Evolutionary conservation across 1,140 invertebrate species (phyloP).

Genomic region (Leptopilina clavipes): DNA sequence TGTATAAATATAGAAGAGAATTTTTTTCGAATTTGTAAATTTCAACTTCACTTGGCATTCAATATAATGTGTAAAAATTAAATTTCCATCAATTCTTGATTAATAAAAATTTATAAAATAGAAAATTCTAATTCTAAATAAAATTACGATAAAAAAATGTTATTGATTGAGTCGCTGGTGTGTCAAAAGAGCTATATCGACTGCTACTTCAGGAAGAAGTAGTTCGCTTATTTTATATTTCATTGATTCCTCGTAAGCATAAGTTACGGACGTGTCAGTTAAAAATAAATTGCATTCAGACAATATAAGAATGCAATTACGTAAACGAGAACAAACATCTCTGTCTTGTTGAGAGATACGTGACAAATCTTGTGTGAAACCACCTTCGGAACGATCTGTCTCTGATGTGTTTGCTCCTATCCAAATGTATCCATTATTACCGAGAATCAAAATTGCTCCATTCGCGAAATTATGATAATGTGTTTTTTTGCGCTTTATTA

Average conservation of each 20-base stretch:
- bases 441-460: slow-evolving; percentile 93
- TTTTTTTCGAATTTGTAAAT: too few species aligned
- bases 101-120: background rate
- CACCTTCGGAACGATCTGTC: slow-evolving; percentile 83
- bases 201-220: slow-evolving; percentile 86
- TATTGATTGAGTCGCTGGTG: slow-evolving; percentile 77
- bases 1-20: too few species aligned
- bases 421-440: slow-evolving; percentile 98
- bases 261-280: slow-evolving; percentile 93
- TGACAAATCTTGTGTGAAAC: slow-evolving; percentile 88
- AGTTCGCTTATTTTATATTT: slow-evolving; percentile 89
- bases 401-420: slow-evolving; percentile 83
- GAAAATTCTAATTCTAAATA: background rate
- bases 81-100: slow-evolving; percentile 6
- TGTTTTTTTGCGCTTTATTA: slow-evolving; percentile 95
- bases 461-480: slow-evolving; percentile 96
- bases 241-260: slow-evolving; percentile 92
- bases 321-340: slow-evolving; percentile 88
- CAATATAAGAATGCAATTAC: slow-evolving; percentile 92
- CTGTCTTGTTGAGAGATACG: slow-evolving; percentile 82
- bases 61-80: background rate
- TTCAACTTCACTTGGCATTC: too few species aligned
- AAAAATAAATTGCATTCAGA: slow-evolving; percentile 90
- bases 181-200: slow-evolving; percentile 84
- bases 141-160: slow-evolving; percentile 21